Conservation (phyloP, 1,140 invertebrate species). For the Saccostrea glomerata region DNA sequence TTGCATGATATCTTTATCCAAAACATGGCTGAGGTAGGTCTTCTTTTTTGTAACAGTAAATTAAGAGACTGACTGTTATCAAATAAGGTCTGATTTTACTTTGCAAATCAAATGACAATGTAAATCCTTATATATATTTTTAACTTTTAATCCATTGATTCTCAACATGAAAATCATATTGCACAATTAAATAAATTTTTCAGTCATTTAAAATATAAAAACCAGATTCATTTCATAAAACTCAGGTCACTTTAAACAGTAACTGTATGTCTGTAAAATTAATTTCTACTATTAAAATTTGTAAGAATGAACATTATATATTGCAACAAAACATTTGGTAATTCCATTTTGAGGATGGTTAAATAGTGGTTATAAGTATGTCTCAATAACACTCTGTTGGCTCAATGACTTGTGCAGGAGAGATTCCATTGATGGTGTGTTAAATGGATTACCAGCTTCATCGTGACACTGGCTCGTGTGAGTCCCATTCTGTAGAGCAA, state of each 20-base stretch:
- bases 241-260: not conserved
- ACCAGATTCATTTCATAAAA: not conserved
- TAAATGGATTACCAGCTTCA: constrained; percentile 13
- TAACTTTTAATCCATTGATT: not conserved
- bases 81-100: no score
- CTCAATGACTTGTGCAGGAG: constrained; percentile 44
- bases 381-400: constrained; percentile 48
- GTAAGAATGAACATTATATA: not conserved
- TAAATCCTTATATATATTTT: not conserved
- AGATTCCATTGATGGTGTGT: constrained; percentile 33
- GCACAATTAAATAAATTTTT: not conserved
- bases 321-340: not conserved
- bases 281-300: not conserved
- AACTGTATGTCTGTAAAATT: no score
- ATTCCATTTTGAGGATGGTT: not conserved
- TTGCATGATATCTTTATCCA: no score
- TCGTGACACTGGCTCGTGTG: not conserved
- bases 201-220: not conserved
- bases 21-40: no score
- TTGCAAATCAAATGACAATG: not conserved
- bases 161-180: constrained; percentile 4
- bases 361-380: constrained; percentile 42
- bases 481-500: constrained; percentile 26
- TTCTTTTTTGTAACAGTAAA: no score
- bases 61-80: no score